Conservation (phyloP, 2,113 vertebrate species). For the Mesembrinibis cayennensis region DNA sequence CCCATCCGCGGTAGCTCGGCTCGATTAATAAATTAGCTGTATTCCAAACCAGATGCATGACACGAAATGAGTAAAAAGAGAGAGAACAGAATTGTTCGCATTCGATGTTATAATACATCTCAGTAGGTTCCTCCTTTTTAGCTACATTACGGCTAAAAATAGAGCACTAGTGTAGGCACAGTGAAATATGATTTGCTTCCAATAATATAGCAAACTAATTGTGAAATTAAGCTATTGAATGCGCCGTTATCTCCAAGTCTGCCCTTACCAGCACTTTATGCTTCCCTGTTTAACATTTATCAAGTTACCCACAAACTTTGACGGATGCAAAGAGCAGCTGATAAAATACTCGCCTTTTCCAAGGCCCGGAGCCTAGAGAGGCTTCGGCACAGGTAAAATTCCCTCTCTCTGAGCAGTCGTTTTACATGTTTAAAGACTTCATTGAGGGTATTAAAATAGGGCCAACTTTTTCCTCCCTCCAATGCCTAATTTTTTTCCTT, state of each 20-base stretch:
- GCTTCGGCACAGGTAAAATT: not conserved
- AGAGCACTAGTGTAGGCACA: constrained; percentile 70
- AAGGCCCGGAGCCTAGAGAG: not conserved
- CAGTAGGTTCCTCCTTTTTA: constrained; percentile 55
- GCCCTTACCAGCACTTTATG: constrained; percentile 44
- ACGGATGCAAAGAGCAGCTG: constrained; percentile 28
- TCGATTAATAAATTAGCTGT: not conserved
- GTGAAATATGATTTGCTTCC: constrained; percentile 76
- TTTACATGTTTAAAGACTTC: not conserved
- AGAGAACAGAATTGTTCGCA: constrained; percentile 21
- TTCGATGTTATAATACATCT: constrained; percentile 53
- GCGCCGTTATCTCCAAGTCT: constrained; percentile 41
- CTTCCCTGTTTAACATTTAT: constrained; percentile 48
- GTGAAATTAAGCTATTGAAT: constrained; percentile 68
- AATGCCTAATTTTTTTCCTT: not conserved
- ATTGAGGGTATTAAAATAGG: not conserved
- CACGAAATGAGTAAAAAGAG: not conserved
- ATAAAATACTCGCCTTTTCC: not conserved
- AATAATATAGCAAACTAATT: constrained; percentile 74
- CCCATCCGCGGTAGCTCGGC: not conserved
- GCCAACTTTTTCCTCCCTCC: not conserved
- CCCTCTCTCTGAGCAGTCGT: not conserved
- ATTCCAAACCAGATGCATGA: constrained; percentile 16
- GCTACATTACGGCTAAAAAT: constrained; percentile 75
- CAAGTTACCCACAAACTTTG: constrained; percentile 48